Evolutionary conservation across 1,140 invertebrate genomes (phyloP).

Genomic region (Drosophila tsacasi): DNA sequence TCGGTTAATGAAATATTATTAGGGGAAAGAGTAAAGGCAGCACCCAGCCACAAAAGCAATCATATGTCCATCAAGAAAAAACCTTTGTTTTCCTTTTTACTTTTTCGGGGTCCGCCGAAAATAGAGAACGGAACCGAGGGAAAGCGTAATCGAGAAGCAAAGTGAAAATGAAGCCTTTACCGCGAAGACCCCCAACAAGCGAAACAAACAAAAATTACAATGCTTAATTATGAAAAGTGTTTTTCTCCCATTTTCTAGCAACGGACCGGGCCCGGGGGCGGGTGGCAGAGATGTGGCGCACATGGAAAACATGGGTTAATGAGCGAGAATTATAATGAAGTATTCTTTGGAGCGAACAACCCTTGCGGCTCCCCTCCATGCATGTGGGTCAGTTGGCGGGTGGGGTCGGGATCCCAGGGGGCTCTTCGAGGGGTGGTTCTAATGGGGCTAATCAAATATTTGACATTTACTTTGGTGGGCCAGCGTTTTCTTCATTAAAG

Average conservation of each 20-base stretch:
- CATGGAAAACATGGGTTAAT: conserved; percentile 69
- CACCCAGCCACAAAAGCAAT: conserved; percentile 41
- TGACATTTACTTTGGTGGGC: conserved; percentile 68
- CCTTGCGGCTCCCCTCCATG: conserved; percentile 35
- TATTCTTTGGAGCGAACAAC: conserved; percentile 57
- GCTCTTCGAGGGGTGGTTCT: conserved; percentile 34
- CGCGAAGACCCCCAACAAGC: conserved; percentile 7
- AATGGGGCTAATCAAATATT: conserved; percentile 82
- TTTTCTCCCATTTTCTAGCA: conserved; percentile 49
- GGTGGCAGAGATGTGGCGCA: conserved; percentile 46
- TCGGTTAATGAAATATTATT: conserved; percentile 64
- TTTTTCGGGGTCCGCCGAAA: conserved; percentile 24
- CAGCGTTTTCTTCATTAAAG: conserved; percentile 30
- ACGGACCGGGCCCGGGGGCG: conserved; percentile 7
- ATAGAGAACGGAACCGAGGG: conserved; percentile 3
- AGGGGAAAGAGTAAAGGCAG: conserved; percentile 13
- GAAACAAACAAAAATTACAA: conserved; percentile 76
- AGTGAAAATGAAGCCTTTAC: conserved; percentile 42
- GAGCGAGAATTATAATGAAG: conserved; percentile 78
- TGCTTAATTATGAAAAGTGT: conserved; percentile 81
- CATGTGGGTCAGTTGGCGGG: conserved; percentile 64
- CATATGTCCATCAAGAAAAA: conserved; percentile 60
- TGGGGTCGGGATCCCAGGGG: background rate
- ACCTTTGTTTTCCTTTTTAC: conserved; percentile 15
- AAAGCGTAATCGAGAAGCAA: conserved; percentile 40